Evolutionary conservation across 35 echinoderm and acorn worm genomes (phyloP).

Genomic region (Lytechinus variegatus): DNA sequence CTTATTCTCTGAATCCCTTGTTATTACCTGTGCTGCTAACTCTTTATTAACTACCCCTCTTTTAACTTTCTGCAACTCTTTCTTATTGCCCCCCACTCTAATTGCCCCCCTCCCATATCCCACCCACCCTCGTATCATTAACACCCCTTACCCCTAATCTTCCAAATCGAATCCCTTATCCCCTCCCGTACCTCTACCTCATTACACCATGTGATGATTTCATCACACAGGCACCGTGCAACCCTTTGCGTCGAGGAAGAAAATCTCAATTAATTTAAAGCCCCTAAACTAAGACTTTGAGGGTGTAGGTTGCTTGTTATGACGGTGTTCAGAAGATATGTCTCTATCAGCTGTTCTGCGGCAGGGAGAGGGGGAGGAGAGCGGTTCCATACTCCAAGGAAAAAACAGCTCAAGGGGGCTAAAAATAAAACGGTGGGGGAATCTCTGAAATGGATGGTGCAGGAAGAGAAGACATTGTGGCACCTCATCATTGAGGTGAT

Average conservation of each 20-base stretch:
- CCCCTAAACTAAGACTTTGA: background rate
- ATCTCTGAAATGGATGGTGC: background rate
- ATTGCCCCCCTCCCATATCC: background rate
- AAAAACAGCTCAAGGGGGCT: background rate
- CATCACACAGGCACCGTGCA: background rate
- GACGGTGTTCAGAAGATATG: background rate
- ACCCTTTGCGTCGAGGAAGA: background rate
- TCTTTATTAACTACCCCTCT: no score
- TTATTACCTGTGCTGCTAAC: no score
- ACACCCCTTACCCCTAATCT: background rate
- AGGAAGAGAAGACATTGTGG: background rate
- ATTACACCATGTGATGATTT: background rate
- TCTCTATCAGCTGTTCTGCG: constrained; percentile 7
- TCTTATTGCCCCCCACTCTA: background rate
- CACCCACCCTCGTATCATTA: background rate
- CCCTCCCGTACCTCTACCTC: background rate
- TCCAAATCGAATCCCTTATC: background rate
- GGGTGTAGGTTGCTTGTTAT: background rate
- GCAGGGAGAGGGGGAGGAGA: background rate
- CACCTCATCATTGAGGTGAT: background rate
- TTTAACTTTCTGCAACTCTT: no score
- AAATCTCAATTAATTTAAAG: constrained; percentile 1
- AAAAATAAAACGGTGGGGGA: background rate
- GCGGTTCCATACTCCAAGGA: background rate
- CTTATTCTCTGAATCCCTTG: no score